Percentiles rank a stretch among this genome's conserved stretches.
Evolutionary conservation across 2,888 invertebrate genomes (phyloP).

Genomic region (Elmis aenea): DNA sequence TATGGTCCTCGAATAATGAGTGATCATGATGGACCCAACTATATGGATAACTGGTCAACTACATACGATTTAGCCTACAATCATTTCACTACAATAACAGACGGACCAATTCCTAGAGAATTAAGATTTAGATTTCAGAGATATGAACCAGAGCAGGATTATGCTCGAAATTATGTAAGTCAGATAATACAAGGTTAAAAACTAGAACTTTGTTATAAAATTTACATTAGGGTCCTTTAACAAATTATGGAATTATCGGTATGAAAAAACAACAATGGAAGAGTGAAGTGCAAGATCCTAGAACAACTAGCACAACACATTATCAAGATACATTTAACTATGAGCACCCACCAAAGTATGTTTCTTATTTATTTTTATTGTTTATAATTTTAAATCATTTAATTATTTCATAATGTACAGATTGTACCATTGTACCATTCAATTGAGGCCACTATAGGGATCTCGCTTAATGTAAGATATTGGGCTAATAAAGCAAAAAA

Average conservation of each 20-base stretch:
- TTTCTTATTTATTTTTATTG: too few species aligned
- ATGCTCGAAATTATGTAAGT: slow-evolving; percentile 11
- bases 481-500: too few species aligned
- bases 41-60: slow-evolving; percentile 13
- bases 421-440: too few species aligned
- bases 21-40: slow-evolving; percentile 13
- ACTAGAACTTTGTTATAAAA: too few species aligned
- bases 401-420: too few species aligned
- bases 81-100: slow-evolving; percentile 7
- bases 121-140: slow-evolving; percentile 8
- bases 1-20: slow-evolving; percentile 13
- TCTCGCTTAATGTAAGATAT: too few species aligned
- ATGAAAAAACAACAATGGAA: slow-evolving; percentile 10
- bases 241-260: not conserved
- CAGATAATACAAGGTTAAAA: too few species aligned
- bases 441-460: too few species aligned
- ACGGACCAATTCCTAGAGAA: slow-evolving; percentile 7
- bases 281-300: slow-evolving; percentile 10
- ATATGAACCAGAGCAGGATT: slow-evolving; percentile 15
- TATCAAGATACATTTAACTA: slow-evolving; percentile 11
- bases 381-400: too few species aligned
- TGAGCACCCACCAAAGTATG: not conserved
- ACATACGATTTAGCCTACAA: slow-evolving; percentile 13
- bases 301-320: slow-evolving; percentile 7
- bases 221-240: not conserved